Evolutionary conservation across 2,797 vertebrate species (phyloP).

Genomic region (Sebastes iracundus): DNA sequence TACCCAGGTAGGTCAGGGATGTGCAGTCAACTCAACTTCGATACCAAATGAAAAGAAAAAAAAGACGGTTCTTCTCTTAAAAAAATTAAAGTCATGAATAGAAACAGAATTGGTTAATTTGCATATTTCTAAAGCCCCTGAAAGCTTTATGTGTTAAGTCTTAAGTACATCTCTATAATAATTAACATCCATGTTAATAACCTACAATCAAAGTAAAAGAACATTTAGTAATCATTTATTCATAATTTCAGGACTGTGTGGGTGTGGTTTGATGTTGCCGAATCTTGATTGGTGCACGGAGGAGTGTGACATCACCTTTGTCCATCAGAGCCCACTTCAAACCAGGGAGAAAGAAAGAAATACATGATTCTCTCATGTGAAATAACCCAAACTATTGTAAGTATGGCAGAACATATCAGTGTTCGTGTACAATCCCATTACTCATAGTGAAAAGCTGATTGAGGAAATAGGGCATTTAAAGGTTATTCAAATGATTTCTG

Average conservation of each 20-base stretch:
- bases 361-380: not conserved
- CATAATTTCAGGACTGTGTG: not conserved
- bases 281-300: not conserved
- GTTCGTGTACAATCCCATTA: not conserved
- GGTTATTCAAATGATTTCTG: not conserved
- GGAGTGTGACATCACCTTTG: not conserved
- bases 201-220: not conserved
- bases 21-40: not conserved
- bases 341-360: not conserved
- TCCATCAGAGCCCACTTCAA: not conserved
- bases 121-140: not conserved
- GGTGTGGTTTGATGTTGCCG: not conserved
- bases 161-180: not conserved
- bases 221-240: not conserved
- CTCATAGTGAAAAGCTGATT: not conserved
- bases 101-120: not conserved
- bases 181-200: not conserved
- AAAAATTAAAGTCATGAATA: not conserved
- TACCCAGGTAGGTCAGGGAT: conserved; percentile 10
- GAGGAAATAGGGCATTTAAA: not conserved
- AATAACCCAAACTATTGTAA: not conserved
- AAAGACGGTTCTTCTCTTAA: not conserved
- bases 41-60: not conserved
- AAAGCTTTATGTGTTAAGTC: not conserved
- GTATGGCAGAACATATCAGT: not conserved